Evolutionary conservation across 1,140 invertebrate species (phyloP), one percentile per base, ranked within the genome.

Genomic region (Bombus polaris): DNA sequence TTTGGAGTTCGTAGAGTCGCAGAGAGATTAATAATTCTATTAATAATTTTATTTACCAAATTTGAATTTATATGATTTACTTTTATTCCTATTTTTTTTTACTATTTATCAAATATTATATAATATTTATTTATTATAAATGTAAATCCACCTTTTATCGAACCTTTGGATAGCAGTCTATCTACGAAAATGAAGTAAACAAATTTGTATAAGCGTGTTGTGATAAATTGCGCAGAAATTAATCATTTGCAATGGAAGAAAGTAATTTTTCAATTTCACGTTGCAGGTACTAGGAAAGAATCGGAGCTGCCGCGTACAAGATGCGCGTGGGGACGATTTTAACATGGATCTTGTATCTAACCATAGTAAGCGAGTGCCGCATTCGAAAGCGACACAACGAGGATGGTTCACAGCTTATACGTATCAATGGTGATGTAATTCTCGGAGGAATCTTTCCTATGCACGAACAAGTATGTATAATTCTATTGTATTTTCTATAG

Each of bases 371-470:
- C 80, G 88, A 93, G 47, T 90, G 88, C 75, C 92, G 93, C 82
- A 87, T 92, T 76, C 72, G 81, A 35, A 92, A 92, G 72, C 91
- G 90, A 42, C 81, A 57, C 71, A 91, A 92, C 39, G 92, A 94
- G 42, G 92, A 94, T 57, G 90, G 92, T 72, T 93, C 93, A 8
- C 95, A 95, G 80, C 87, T 96, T 57, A 95, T 96, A 81, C 93
- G 95, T 9, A 95, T 96, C 76, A 93, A 94, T 32, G 97, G 97
- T 15, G 96, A 97, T 89, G 94, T 97, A 28, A 96, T 97, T 71
- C 94, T 97, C 77, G 97, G 97, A 1, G 97, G 97, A 13, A 96
- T 97, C 59, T 97, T 98, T 93, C 97, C 97, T 10, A 97, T 97
- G 95, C 97, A 97, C 91, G 96, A 96, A 87, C 96, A 96, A 87